Evolutionary conservation across 2,888 invertebrate species (phyloP).

Genomic region (Carterocephalus palaemon): DNA sequence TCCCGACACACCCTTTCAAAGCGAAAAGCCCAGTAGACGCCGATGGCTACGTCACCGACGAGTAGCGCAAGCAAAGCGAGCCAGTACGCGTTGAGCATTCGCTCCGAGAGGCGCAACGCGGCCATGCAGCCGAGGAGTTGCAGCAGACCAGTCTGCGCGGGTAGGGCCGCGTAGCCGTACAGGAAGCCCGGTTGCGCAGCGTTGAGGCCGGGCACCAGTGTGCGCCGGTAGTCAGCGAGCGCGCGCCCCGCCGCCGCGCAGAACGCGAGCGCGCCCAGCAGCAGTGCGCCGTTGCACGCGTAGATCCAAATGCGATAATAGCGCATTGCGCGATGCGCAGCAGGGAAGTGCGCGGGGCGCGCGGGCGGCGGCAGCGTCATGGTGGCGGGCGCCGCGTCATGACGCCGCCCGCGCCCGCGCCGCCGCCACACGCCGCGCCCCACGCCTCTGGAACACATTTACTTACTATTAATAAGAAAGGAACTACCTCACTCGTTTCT

Average conservation of each 20-base stretch:
- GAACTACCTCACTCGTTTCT: slow-evolving; percentile 30
- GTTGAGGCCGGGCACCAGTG: slow-evolving; percentile 85
- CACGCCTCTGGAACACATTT: slow-evolving; percentile 66
- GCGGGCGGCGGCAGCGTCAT: slow-evolving; percentile 80
- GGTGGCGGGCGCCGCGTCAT: slow-evolving; percentile 78
- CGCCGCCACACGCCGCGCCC: slow-evolving; percentile 78
- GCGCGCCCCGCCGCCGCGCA: slow-evolving; percentile 86
- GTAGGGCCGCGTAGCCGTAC: slow-evolving; percentile 90
- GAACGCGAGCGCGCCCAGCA: slow-evolving; percentile 89
- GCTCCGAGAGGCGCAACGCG: slow-evolving; percentile 87
- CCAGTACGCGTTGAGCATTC: slow-evolving; percentile 91
- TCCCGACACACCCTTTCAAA: slow-evolving; percentile 87
- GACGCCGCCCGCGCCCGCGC: slow-evolving; percentile 78
- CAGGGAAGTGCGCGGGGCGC: slow-evolving; percentile 74
- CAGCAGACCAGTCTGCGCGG: slow-evolving; percentile 83
- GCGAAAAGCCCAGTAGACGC: slow-evolving; percentile 91
- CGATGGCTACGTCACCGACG: slow-evolving; percentile 90
- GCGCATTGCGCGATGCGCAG: slow-evolving; percentile 82
- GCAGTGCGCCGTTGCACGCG: slow-evolving; percentile 92
- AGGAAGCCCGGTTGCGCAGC: slow-evolving; percentile 90
- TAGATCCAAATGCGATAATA: slow-evolving; percentile 95
- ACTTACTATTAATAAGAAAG: slow-evolving; percentile 17
- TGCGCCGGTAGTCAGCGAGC: slow-evolving; percentile 84
- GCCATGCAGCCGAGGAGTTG: slow-evolving; percentile 90
- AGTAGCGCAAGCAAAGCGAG: slow-evolving; percentile 86